phyloP scores from a whole-genome alignment of 2,888 invertebrate genomes.

The Meta bourneti region DNA sequence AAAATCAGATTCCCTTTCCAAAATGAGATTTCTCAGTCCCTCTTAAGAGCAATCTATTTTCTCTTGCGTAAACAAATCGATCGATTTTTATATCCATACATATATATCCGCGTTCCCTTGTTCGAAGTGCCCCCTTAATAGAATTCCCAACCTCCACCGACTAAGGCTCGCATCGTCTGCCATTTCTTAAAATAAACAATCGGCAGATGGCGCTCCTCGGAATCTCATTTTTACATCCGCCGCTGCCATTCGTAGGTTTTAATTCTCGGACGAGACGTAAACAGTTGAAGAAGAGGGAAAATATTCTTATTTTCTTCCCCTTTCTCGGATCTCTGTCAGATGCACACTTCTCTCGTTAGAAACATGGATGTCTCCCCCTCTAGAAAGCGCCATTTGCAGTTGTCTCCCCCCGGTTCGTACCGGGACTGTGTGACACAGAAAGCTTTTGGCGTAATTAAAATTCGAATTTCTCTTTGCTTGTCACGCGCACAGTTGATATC shows the following conservation, averaged over 20 bases:
- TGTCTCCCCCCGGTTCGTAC: slow-evolving; percentile 29
- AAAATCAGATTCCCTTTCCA: slow-evolving; percentile 33
- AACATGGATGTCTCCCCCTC: slow-evolving; percentile 60
- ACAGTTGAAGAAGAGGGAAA: slow-evolving; percentile 64
- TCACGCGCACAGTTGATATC: slow-evolving; percentile 70
- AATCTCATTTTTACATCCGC: slow-evolving; percentile 66
- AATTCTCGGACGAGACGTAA: slow-evolving; percentile 69
- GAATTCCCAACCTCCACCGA: slow-evolving; percentile 32
- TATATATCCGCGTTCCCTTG: neutral
- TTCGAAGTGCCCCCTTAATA: slow-evolving; percentile 44
- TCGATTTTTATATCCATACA: slow-evolving; percentile 40
- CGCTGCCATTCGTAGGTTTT: slow-evolving; percentile 66
- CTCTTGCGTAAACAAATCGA: slow-evolving; percentile 51
- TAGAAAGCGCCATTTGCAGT: neutral
- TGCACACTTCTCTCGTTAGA: slow-evolving; percentile 68
- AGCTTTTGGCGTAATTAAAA: slow-evolving; percentile 72
- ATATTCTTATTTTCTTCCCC: slow-evolving; percentile 66
- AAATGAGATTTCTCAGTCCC: slow-evolving; percentile 33
- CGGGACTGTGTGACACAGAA: slow-evolving; percentile 55
- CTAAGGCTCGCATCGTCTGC: slow-evolving; percentile 24
- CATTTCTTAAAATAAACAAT: slow-evolving; percentile 65
- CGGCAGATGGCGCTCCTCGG: slow-evolving; percentile 60
- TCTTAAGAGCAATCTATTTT: slow-evolving; percentile 51
- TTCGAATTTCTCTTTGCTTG: slow-evolving; percentile 71
- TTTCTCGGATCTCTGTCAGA: slow-evolving; percentile 64